Conservation (phyloP, 1,140 invertebrate genomes). For the Sitophilus oryzae region DNA sequence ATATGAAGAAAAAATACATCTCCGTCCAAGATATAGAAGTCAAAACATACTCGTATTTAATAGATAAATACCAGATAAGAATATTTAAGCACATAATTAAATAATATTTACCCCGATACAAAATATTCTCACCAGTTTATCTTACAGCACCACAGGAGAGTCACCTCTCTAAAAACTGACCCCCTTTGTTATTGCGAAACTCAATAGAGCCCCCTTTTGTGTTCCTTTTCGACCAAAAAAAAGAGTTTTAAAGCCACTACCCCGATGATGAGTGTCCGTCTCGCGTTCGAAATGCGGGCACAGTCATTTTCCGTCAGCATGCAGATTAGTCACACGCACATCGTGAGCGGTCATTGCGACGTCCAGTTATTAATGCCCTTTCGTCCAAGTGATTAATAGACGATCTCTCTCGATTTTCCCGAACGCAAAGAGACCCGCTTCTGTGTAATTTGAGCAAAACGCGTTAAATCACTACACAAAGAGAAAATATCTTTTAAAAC, state of each 20-base stretch:
- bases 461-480: no score
- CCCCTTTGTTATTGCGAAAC: not conserved
- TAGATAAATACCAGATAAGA: no score
- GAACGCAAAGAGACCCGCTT: not conserved
- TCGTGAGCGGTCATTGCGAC: not conserved
- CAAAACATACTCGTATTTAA: no score
- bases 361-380: not conserved
- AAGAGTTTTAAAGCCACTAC: not conserved
- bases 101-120: no score
- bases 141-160: no score
- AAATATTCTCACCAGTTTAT: not conserved
- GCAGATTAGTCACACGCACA: not conserved
- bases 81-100: no score
- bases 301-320: not conserved
- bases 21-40: no score
- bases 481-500: no score
- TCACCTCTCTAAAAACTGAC: not conserved
- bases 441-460: not conserved
- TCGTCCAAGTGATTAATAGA: not conserved
- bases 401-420: no score
- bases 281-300: no score
- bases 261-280: not conserved
- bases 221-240: no score
- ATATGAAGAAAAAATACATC: no score
- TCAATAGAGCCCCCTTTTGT: not conserved